phyloP scores from a whole-genome alignment of 1,140 invertebrate genomes.

The Himalopsyche phryganea region DNA sequence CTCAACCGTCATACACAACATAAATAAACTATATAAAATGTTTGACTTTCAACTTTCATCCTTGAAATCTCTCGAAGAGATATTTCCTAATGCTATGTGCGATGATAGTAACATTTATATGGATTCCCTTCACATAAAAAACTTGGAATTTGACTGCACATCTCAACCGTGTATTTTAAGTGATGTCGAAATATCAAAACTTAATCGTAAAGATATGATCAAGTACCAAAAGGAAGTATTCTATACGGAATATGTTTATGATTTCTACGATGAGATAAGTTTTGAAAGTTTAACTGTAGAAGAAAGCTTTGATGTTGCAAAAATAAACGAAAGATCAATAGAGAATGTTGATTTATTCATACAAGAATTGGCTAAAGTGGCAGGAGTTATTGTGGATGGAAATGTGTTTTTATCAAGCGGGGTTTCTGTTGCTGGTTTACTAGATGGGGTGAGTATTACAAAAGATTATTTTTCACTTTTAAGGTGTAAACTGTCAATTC shows the following conservation, averaged over 20 bases:
- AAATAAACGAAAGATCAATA: constrained; percentile 19
- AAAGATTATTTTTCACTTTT: no score
- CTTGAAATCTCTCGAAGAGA: constrained; percentile 22
- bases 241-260: constrained; percentile 22
- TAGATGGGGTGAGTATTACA: constrained; percentile 16
- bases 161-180: constrained; percentile 32
- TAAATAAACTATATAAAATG: constrained; percentile 22
- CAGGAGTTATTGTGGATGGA: constrained; percentile 19
- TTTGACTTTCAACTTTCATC: constrained; percentile 19
- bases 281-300: constrained; percentile 22
- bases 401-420: constrained; percentile 18
- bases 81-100: constrained; percentile 11
- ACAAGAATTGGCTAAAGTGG: constrained; percentile 16
- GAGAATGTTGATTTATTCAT: constrained; percentile 15
- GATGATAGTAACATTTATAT: constrained; percentile 7
- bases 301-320: constrained; percentile 16
- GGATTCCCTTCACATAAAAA: constrained; percentile 25
- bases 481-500: no score
- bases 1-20: constrained; percentile 21
- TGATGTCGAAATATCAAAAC: constrained; percentile 12
- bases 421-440: constrained; percentile 16
- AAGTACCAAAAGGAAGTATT: constrained; percentile 30
- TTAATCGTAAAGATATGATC: constrained; percentile 18
- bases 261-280: constrained; percentile 14
- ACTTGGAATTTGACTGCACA: constrained; percentile 29